Base-by-base conservation (phyloP, 2,888 invertebrate genomes). In the Lutraria lutraria region DNA sequence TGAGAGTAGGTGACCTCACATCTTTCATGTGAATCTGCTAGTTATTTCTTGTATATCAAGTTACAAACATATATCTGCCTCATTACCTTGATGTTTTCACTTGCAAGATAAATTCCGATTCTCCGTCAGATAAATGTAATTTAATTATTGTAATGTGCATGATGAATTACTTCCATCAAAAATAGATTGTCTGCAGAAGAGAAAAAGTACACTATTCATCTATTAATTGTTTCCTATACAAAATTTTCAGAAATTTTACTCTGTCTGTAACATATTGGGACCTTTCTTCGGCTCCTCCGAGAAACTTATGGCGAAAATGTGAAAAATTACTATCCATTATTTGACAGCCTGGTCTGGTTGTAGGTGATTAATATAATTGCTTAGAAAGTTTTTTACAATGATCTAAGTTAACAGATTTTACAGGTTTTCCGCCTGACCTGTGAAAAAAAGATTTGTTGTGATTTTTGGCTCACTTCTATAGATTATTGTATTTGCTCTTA, bases 71-170 rank as follows among this genome's bases (percentile, higher is more conserved):
- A 80, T 86, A 56, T 82, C 56, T 79, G 86, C 82, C 83, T 80
- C 86, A 89, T 89, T 89, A 83, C 86, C 86, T 86, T 83, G 76
- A 86, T 82, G 86, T 86, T 89, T 86, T 86, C 89, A 86, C 86
- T 86, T 54, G 21, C 21, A 76, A 60, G 89, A 89, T 84, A 89
- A 89, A 83, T 54, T 25, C 25, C 54, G 87, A 87, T 87, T 87
- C 53, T 19, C 34, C n/a, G 63, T 54, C 76, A 72, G 87, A 87
- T 87, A 87, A 72, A 21, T 60, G 43, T 87, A 87, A 87, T 87
- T 87, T 82, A 83, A 83, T 87, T 87, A 87, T 87, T 83, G 72
- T n/a, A 87, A 87, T 87, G 87, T 79, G 56, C 76, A 15, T 83
- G 87, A 83, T 87, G 83, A 87, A 87, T 83, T 85, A 81, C 87